phyloP scores from a whole-genome alignment of 2,888 invertebrate genomes.

The Oeneis ivallda region DNA sequence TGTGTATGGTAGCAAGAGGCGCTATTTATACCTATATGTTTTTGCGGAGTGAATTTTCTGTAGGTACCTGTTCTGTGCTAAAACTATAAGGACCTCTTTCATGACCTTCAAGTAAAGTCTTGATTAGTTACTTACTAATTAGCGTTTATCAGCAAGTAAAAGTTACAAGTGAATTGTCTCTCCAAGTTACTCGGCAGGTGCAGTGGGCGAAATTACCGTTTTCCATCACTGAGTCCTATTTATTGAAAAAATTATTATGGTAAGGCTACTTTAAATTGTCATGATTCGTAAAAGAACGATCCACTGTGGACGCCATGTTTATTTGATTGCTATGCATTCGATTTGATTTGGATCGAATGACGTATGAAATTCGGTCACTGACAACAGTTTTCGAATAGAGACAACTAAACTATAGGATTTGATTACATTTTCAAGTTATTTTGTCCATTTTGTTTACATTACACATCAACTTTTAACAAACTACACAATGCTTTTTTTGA shows the following conservation, averaged over 20 bases:
- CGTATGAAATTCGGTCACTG: conserved; percentile 53
- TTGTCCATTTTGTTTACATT: conserved; percentile 10
- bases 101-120: too few relatives aligned
- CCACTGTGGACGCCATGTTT: conserved; percentile 60
- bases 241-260: background rate
- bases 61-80: too few relatives aligned
- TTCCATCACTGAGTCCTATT: background rate
- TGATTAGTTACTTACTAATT: too few relatives aligned
- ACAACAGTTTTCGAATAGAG: conserved; percentile 39
- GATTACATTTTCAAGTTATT: conserved; percentile 29
- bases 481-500: too few relatives aligned
- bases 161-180: too few relatives aligned
- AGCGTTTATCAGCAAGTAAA: too few relatives aligned
- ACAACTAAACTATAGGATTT: conserved; percentile 35
- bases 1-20: too few relatives aligned
- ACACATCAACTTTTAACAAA: background rate
- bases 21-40: too few relatives aligned
- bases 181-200: too few relatives aligned
- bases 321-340: conserved; percentile 69
- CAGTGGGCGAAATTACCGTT: too few relatives aligned
- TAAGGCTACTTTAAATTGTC: conserved; percentile 43
- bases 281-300: conserved; percentile 40
- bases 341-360: conserved; percentile 65
- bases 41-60: too few relatives aligned
- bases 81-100: too few relatives aligned